Evolutionary conservation across 2,888 invertebrate species (phyloP).

Genomic region (Cheilosia soror): DNA sequence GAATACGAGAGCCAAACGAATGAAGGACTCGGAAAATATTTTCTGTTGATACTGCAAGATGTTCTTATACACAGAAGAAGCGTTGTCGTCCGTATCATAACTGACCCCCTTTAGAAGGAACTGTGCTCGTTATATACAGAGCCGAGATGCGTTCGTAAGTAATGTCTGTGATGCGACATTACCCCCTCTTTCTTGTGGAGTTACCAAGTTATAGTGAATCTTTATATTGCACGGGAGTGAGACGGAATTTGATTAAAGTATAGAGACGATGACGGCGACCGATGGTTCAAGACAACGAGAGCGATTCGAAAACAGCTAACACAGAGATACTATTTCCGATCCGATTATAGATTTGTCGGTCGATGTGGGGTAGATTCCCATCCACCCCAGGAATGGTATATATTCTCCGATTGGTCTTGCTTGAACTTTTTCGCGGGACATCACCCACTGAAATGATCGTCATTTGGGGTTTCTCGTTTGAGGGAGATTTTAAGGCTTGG

Average conservation of each 20-base stretch:
- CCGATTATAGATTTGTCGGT: slow-evolving; percentile 67
- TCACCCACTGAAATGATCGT: slow-evolving; percentile 50
- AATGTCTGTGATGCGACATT: slow-evolving; percentile 52
- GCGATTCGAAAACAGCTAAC: slow-evolving; percentile 66
- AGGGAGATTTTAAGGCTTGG: slow-evolving; percentile 24
- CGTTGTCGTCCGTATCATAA: slow-evolving; percentile 51
- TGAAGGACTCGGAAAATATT: slow-evolving; percentile 47
- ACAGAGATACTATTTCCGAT: slow-evolving; percentile 64
- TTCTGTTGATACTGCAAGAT: slow-evolving; percentile 67
- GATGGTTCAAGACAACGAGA: slow-evolving; percentile 39
- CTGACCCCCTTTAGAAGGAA: slow-evolving; percentile 61
- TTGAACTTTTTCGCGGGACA: slow-evolving; percentile 54
- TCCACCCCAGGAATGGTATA: slow-evolving; percentile 23
- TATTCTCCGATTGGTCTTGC: slow-evolving; percentile 30
- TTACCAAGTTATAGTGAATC: slow-evolving; percentile 17
- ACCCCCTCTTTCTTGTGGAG: slow-evolving; percentile 2
- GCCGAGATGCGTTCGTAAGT: slow-evolving; percentile 59
- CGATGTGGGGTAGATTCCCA: slow-evolving; percentile 57
- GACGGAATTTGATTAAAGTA: slow-evolving; percentile 62
- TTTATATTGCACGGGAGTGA: slow-evolving; percentile 42
- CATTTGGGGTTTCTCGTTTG: slow-evolving; percentile 48
- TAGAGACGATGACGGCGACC: slow-evolving; percentile 25
- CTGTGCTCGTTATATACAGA: slow-evolving; percentile 61
- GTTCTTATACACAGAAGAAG: slow-evolving; percentile 44
- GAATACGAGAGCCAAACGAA: slow-evolving; percentile 27